Percentiles rank a stretch among this genome's conserved stretches.
Conservation (phyloP, 2,888 invertebrate species). For the Sarcophaga variegata region DNA sequence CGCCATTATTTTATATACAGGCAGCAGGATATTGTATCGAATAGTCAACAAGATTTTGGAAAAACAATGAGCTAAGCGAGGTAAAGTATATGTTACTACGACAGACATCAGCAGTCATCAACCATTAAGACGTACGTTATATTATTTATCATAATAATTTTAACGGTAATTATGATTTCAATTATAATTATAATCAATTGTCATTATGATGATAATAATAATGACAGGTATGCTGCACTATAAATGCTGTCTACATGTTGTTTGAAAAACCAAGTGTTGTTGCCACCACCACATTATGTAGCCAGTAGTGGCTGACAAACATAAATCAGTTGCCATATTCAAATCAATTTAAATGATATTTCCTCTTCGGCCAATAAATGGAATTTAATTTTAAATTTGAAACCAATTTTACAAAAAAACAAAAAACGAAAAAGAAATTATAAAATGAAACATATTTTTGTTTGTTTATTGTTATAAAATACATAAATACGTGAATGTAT, state of each 20-base stretch:
- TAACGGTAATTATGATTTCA: neutral
- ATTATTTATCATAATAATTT: neutral
- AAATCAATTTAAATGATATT: neutral
- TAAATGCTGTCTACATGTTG: neutral
- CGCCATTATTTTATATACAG: too few relatives aligned
- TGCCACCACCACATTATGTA: slow-evolving; percentile 17
- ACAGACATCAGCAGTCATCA: neutral
- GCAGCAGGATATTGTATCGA: too few relatives aligned
- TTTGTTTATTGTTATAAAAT: neutral
- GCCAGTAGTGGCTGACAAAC: slow-evolving; percentile 10
- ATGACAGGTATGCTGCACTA: too few relatives aligned
- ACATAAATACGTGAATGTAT: neutral
- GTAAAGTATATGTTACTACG: neutral
- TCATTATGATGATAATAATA: too few relatives aligned
- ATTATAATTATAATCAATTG: neutral
- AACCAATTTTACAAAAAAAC: too few relatives aligned
- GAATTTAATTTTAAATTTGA: neutral
- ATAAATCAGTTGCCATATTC: slow-evolving; percentile 29
- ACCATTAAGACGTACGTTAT: neutral
- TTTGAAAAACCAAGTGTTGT: neutral
- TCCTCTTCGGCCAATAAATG: neutral
- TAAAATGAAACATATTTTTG: neutral
- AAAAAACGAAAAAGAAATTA: neutral
- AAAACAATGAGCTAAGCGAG: too few relatives aligned
- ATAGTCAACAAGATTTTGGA: too few relatives aligned